Percentiles rank a stretch among this genome's conserved stretches.
Conservation (phyloP, 2,113 vertebrate genomes). For the Clupea harengus region DNA sequence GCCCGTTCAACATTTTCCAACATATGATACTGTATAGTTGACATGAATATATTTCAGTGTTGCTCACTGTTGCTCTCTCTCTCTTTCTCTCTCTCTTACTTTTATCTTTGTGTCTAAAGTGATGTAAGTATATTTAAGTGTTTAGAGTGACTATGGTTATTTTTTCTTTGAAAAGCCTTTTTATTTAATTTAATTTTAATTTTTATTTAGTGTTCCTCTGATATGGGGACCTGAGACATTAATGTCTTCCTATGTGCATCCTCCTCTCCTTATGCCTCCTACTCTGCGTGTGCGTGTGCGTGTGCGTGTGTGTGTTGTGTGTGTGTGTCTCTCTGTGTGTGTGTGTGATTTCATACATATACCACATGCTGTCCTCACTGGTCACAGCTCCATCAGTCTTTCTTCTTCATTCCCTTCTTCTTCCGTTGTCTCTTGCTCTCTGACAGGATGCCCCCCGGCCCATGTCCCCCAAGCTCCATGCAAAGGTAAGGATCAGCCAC, state of each 20-base stretch:
- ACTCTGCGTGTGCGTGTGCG: too few relatives aligned
- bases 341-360: background rate
- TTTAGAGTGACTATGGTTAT: too few relatives aligned
- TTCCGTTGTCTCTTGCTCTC: background rate
- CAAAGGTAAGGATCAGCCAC: slow-evolving; percentile 51
- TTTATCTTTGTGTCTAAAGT: slow-evolving; percentile 37
- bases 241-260: background rate
- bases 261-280: background rate
- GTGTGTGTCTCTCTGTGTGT: background rate
- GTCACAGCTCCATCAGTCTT: background rate
- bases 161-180: background rate
- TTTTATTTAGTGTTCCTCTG: too few relatives aligned
- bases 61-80: slow-evolving; percentile 14
- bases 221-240: background rate
- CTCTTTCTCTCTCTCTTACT: slow-evolving; percentile 24
- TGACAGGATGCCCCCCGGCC: slow-evolving; percentile 37
- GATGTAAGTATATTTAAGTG: slow-evolving; percentile 50
- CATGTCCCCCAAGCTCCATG: slow-evolving; percentile 35
- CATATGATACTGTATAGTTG: background rate
- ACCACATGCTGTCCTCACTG: background rate
- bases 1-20: background rate
- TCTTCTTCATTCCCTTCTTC: background rate
- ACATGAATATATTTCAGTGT: background rate
- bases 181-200: too few relatives aligned
- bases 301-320: background rate